Percentiles rank a stretch among this genome's conserved stretches.
Conservation (phyloP, 2,797 vertebrate species). For the Parauchenoglanis ngamensis region DNA sequence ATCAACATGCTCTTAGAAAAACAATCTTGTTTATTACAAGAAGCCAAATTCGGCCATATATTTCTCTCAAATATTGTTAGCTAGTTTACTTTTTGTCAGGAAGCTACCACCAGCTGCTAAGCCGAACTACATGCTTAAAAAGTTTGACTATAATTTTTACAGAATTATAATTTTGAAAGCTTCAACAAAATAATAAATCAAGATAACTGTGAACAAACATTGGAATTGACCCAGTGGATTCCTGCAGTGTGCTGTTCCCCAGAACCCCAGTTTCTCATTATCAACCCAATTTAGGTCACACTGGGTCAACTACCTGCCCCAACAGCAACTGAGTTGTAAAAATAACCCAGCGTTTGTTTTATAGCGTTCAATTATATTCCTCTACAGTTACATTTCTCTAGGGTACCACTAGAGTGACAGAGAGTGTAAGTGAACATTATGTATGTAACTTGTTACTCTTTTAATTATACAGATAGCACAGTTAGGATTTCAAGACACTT, state of each 20-base stretch:
- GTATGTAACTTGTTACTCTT: neutral
- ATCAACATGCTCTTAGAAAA: neutral
- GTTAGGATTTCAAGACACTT: neutral
- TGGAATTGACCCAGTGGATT: neutral
- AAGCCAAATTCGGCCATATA: neutral
- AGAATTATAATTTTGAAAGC: neutral
- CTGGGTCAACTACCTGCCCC: neutral
- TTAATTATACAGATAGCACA: neutral
- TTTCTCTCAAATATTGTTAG: neutral
- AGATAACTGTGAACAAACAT: neutral
- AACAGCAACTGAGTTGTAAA: slow-evolving; percentile 16
- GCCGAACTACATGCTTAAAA: neutral
- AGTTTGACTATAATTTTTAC: neutral
- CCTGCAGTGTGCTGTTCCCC: neutral
- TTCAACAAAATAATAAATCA: neutral
- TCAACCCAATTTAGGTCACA: neutral
- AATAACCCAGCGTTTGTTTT: slow-evolving; percentile 1
- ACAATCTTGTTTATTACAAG: neutral
- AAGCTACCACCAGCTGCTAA: neutral
- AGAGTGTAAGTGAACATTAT: slow-evolving; percentile 10
- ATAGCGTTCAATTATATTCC: slow-evolving; percentile 3
- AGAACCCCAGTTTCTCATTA: slow-evolving; percentile 13
- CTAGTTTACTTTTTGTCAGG: neutral
- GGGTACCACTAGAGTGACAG: neutral
- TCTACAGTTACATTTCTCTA: slow-evolving; percentile 7